These are phyloP conservation scores for Tenthredo scrophulariae DNA, from an alignment of 2,888 invertebrate genomes.

Conservation along the genomic window DNA sequence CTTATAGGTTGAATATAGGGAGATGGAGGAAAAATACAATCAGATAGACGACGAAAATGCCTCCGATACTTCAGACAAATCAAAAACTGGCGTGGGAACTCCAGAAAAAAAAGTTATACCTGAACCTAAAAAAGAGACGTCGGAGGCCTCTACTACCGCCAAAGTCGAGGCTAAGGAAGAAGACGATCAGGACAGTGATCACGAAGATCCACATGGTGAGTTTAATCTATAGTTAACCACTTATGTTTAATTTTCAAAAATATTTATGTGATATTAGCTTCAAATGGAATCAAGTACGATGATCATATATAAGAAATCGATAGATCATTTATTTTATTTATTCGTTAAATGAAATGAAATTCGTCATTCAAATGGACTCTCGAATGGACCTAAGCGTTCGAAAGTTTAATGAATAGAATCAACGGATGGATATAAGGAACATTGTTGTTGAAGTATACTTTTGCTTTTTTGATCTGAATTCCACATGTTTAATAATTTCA, in stretches of 20 bases:
- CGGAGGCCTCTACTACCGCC: slow-evolving; percentile 78
- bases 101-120: slow-evolving; percentile 71
- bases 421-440: background rate
- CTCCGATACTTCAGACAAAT: slow-evolving; percentile 83
- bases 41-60: slow-evolving; percentile 82
- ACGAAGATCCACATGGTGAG: slow-evolving; percentile 83
- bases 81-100: slow-evolving; percentile 79
- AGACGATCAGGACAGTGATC: slow-evolving; percentile 83
- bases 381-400: background rate
- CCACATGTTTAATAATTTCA: slow-evolving; percentile 60
- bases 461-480: background rate
- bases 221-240: background rate
- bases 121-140: slow-evolving; percentile 81
- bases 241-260: background rate
- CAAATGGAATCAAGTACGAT: background rate
- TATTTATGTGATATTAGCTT: slow-evolving; percentile 2
- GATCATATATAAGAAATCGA: background rate
- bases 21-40: slow-evolving; percentile 85
- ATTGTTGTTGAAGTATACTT: slow-evolving; percentile 29
- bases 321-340: background rate
- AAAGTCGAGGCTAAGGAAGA: slow-evolving; percentile 77
- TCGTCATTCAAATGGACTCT: background rate
- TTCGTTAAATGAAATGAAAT: background rate
- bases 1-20: slow-evolving; percentile 83
- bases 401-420: background rate